Base-by-base conservation (phyloP, 2,113 vertebrate genomes). In the Thalassarche chlororhynchos region DNA sequence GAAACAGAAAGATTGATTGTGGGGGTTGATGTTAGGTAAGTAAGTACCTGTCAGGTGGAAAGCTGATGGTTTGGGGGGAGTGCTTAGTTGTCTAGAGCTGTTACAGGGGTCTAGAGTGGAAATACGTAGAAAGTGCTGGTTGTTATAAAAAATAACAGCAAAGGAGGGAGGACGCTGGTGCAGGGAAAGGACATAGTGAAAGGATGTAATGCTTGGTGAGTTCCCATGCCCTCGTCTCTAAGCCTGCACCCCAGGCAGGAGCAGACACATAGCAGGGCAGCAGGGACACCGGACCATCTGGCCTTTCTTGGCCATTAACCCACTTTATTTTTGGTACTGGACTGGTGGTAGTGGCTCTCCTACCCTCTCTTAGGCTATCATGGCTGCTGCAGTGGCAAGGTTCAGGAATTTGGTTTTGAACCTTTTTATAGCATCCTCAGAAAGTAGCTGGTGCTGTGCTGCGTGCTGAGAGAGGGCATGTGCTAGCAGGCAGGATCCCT, bases 231-330 rank as follows among this genome's bases (percentile, higher is more conserved):
- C 12, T 49, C 1, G 1, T 51, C 38, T 46, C 69, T 55, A 31
- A 85, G 15, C 31, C n/a, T 8, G 6, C 11, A 7, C 12, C 38
- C 36, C 58, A 66, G 32, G n/a, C 32, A 46, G 52, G n/a, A 86
- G 64, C 42, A 71, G 26, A 17, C 0, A 0, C 1, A 2, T 24
- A 36, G 38, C 61, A 81, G 51, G 64, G 46, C 71, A 64, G 29
- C 0, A 2, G 55, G 31, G 44, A 65, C 26, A 54, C 14, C 0
- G 0, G 57, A 49, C 18, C 19, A 42, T 26, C 60, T 75, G 24
- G 12, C 28, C 38, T 75, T 65, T 52, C 32, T 26, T 0, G 2
- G 38, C 34, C 34, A 10, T 42, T 57, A 68, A 57, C 9, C 21
- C 29, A 14, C 32, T 55, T 76, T 29, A 40, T 36, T 78, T 93